These are phyloP conservation scores for Pocota personata DNA, from an alignment of 2,888 invertebrate genomes.

Conservation along the genomic window DNA sequence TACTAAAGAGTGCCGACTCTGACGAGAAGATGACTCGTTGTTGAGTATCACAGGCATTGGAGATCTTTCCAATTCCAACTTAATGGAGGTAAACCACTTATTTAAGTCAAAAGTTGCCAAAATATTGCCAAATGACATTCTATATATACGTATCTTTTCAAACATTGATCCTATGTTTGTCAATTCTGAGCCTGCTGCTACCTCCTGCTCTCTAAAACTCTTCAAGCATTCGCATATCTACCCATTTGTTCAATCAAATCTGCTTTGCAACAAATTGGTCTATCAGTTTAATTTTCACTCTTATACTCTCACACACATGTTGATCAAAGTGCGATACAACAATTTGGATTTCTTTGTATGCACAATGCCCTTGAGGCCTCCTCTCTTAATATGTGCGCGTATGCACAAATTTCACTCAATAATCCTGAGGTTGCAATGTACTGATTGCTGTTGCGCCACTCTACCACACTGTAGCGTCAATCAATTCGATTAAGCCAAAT, in stretches of 20 bases:
- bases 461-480: constrained; percentile 18
- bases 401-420: constrained; percentile 50
- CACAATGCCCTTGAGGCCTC: constrained; percentile 20
- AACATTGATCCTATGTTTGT: too few relatives aligned
- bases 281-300: constrained; percentile 30
- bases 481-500: constrained; percentile 57
- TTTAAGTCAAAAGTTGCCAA: too few relatives aligned
- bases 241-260: constrained; percentile 38
- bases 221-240: background rate
- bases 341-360: constrained; percentile 31
- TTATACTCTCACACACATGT: constrained; percentile 30
- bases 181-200: too few relatives aligned
- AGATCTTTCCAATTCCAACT: too few relatives aligned
- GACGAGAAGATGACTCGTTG: too few relatives aligned
- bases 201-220: background rate
- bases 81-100: too few relatives aligned
- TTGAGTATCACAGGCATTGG: too few relatives aligned
- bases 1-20: too few relatives aligned
- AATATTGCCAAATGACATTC: too few relatives aligned
- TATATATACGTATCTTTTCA: too few relatives aligned
- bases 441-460: constrained; percentile 13
- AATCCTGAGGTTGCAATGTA: constrained; percentile 38
- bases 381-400: background rate
- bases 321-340: constrained; percentile 43
- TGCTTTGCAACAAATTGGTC: constrained; percentile 24